These are phyloP conservation scores for Pycnonotus jocosus DNA, from an alignment of 2,113 vertebrate genomes.

Conservation along the genomic window DNA sequence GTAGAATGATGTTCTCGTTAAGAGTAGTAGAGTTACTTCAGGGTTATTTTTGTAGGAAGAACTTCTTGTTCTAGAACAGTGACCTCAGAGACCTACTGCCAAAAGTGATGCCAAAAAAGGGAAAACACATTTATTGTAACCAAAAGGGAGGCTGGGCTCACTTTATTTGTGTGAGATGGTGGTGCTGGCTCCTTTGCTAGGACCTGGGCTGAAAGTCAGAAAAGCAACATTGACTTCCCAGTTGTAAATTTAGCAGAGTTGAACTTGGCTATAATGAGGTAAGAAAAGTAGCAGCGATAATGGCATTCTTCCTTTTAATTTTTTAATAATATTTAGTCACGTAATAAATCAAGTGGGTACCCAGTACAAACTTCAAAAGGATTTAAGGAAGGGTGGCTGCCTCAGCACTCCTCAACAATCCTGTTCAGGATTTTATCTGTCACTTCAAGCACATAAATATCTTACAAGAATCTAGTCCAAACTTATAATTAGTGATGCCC, in stretches of 20 bases:
- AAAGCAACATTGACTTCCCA: neutral
- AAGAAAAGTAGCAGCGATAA: neutral
- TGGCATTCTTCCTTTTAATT: neutral
- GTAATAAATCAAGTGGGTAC: neutral
- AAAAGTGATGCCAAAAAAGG: neutral
- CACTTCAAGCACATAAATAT: neutral
- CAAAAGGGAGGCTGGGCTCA: neutral
- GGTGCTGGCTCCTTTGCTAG: neutral
- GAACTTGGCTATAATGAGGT: neutral
- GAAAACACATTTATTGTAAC: neutral
- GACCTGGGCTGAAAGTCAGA: neutral
- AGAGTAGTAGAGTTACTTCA: neutral
- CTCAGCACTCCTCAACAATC: neutral
- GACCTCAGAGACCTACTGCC: neutral
- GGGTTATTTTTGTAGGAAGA: slow-evolving; percentile 32
- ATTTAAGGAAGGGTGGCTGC: neutral
- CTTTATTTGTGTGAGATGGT: neutral
- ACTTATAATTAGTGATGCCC: neutral
- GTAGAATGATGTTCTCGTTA: slow-evolving; percentile 7
- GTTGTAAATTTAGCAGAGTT: neutral
- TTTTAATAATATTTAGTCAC: neutral
- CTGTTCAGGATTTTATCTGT: neutral
- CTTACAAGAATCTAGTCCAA: neutral
- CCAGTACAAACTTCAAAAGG: neutral
- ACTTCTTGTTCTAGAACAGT: slow-evolving; percentile 17